Conservation (phyloP, 2,888 invertebrate genomes). For the Synanthedon myopaeformis region DNA sequence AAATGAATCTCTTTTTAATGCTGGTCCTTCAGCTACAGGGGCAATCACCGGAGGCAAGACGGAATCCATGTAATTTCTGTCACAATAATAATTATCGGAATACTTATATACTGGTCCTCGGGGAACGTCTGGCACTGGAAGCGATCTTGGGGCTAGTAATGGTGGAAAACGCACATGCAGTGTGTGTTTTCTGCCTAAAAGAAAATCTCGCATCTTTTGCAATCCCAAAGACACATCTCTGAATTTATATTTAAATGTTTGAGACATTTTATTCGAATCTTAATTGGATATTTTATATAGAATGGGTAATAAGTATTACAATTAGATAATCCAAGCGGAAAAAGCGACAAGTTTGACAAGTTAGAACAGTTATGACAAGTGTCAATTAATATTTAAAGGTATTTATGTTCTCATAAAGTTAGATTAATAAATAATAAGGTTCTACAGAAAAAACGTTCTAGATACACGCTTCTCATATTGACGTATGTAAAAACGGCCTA, state of each 20-base stretch:
- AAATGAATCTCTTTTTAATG: conserved; percentile 15
- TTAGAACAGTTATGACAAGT: no score
- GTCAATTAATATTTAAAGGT: no score
- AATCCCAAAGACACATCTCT: conserved; percentile 38
- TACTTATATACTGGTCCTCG: conserved; percentile 40
- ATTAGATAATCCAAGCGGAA: no score
- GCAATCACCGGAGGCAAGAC: conserved; percentile 49
- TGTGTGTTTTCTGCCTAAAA: conserved; percentile 39
- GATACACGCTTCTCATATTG: no score
- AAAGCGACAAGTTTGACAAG: no score
- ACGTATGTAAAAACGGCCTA: no score
- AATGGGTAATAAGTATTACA: no score
- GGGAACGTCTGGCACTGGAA: conserved; percentile 42
- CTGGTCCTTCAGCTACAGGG: conserved; percentile 36
- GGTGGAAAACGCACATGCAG: conserved; percentile 39
- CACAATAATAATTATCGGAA: conserved; percentile 33
- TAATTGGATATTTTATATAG: no score
- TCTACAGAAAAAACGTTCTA: no score
- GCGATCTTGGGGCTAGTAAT: conserved; percentile 30
- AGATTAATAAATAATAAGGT: no score
- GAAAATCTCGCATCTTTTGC: conserved; percentile 32
- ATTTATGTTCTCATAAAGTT: no score
- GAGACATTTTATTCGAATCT: conserved; percentile 1
- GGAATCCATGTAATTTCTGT: conserved; percentile 28
- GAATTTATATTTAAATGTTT: conserved; percentile 18